A percentile compares a stretch with the other conserved stretches of the same genome.
These are phyloP conservation scores for Eugnorisma glareosa DNA, from an alignment of 2,888 invertebrate species.

Conservation along the genomic window DNA sequence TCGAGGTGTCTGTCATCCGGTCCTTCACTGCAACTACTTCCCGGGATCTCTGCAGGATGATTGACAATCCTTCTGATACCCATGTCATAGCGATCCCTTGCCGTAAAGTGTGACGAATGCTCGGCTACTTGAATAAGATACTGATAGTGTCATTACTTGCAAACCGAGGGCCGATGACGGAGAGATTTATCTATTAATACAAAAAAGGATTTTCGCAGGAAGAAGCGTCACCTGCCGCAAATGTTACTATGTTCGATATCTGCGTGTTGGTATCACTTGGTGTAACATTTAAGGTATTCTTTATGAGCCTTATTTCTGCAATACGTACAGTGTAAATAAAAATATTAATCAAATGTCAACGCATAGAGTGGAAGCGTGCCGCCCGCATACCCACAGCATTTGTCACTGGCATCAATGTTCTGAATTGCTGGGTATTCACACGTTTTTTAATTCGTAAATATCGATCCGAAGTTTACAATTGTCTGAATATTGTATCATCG, in stretches of 20 bases:
- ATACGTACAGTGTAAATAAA: constrained; percentile 19
- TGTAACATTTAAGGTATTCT: not conserved
- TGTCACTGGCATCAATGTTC: constrained; percentile 45
- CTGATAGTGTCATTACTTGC: constrained; percentile 66
- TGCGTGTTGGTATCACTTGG: not conserved
- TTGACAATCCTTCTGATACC: constrained; percentile 67
- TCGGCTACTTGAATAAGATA: constrained; percentile 65
- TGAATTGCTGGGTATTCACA: constrained; percentile 70
- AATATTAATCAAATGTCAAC: constrained; percentile 57
- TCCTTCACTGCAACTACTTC: constrained; percentile 66
- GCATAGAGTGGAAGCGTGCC: constrained; percentile 73
- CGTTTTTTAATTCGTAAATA: constrained; percentile 56
- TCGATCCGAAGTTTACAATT: constrained; percentile 20
- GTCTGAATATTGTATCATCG: not conserved
- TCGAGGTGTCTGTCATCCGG: constrained; percentile 68
- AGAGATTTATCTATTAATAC: constrained; percentile 51
- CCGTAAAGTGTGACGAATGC: constrained; percentile 66
- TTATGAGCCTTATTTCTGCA: constrained; percentile 3
- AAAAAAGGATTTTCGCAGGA: constrained; percentile 45
- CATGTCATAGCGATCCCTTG: constrained; percentile 62
- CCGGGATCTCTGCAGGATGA: constrained; percentile 62
- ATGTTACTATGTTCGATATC: not conserved
- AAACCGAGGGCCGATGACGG: constrained; percentile 33
- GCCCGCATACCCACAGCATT: constrained; percentile 78
- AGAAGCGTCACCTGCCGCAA: constrained; percentile 28